Base-by-base conservation (phyloP, 2,113 vertebrate species). In the Chroicocephalus ridibundus region DNA sequence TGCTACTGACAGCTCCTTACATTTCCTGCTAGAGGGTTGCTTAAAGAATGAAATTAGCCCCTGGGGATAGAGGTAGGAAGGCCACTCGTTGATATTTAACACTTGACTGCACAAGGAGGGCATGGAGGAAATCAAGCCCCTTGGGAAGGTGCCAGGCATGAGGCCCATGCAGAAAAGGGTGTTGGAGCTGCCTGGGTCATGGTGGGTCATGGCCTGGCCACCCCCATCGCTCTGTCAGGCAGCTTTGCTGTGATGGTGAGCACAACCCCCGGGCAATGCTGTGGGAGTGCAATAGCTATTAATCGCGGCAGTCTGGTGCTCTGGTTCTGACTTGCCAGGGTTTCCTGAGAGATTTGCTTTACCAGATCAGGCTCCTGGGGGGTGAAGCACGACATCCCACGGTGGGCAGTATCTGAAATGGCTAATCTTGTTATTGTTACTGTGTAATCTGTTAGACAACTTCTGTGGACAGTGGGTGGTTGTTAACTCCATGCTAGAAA, bases 31-130 rank as follows among this genome's bases (percentile, higher is more conserved):
- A 47, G 85, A 82, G 75, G 85, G 69, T 82, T 0, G 0, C 66
- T 93, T 82, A 72, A 94, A 92, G 86, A 94, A 90, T 79, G 82
- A 90, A 93, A 90, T 82, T 90, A 94, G 27, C 36, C 79, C 66
- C 34, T 93, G 1, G 27, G 88, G 91, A 72, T 80, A 92, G 90
- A 90, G 66, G 79, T 77, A 42, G 82, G 40, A 83, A 82, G 42
- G 88, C 90, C 2, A 15, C 71, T 74, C 49, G 54, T 82, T 89
- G 60, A 44, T 88, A 78, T 78, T 94, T 92, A 94, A 94, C 34
- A 64, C 88, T 78, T 68, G 55, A 51, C 62, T 96, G 91, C 80
- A 82, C 72, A 94, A 97, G 88, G 68, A 92, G 93, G 82, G 49
- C 72, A 86, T 74, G 80, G 60, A 94, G 82, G 82, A 95, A 91